Conservation (phyloP, 2,113 vertebrate genomes). For the Lophura nycthemera region DNA sequence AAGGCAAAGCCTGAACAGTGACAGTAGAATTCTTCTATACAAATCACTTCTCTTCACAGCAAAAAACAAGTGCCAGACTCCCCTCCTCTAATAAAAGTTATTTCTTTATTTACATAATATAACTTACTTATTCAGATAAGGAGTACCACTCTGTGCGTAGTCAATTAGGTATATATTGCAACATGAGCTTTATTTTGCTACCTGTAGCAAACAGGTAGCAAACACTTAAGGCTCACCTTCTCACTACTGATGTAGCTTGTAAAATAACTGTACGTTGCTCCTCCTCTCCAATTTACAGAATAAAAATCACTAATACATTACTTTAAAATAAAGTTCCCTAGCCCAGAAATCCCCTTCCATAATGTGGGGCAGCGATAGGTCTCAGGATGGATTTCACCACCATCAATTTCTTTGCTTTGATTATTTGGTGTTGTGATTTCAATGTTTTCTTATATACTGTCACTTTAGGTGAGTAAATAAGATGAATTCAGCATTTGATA, state of each 20-base stretch:
- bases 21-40: background rate
- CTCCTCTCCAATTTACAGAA: background rate
- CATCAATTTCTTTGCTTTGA: slow-evolving; percentile 50
- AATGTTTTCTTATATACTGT: slow-evolving; percentile 45
- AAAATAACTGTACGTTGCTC: background rate
- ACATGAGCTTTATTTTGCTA: background rate
- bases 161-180: background rate
- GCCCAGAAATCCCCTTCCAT: background rate
- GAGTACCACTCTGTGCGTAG: background rate
- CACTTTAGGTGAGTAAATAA: slow-evolving; percentile 28
- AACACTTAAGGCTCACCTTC: background rate
- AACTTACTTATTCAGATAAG: background rate
- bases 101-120: background rate
- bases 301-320: slow-evolving; percentile 15
- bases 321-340: slow-evolving; percentile 10
- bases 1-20: slow-evolving; percentile 37
- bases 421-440: slow-evolving; percentile 59
- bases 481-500: slow-evolving; percentile 63
- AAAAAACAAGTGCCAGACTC: background rate
- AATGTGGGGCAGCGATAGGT: background rate
- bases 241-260: background rate
- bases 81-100: background rate
- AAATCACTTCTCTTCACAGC: background rate
- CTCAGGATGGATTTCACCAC: slow-evolving; percentile 26
- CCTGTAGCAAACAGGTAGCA: background rate